These are phyloP conservation scores for Poecilia velifera DNA, from an alignment of 2,797 vertebrate species.

Conservation along the genomic window DNA sequence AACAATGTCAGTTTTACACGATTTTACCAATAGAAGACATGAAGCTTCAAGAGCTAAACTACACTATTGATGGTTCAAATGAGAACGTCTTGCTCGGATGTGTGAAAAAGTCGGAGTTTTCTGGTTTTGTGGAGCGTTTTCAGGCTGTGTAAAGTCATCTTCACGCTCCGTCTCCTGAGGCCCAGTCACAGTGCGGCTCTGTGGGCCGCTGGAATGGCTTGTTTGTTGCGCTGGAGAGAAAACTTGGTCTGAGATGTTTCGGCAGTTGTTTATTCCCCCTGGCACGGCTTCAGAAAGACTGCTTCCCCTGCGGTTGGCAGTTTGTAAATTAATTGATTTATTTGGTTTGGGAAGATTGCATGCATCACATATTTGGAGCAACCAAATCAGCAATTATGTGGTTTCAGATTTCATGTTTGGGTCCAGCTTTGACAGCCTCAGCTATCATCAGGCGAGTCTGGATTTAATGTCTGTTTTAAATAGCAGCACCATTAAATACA, in stretches of 20 bases:
- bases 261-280: slow-evolving; percentile 71
- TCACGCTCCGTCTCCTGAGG: slow-evolving; percentile 61
- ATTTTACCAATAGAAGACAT: slow-evolving; percentile 7
- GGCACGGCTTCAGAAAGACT: slow-evolving; percentile 48
- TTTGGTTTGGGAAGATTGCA: slow-evolving; percentile 63
- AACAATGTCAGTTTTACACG: too few relatives aligned
- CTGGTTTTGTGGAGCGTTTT: slow-evolving; percentile 51
- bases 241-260: slow-evolving; percentile 58
- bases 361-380: slow-evolving; percentile 63
- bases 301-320: slow-evolving; percentile 54
- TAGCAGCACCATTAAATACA: slow-evolving; percentile 28
- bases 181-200: slow-evolving; percentile 50
- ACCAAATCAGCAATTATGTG: slow-evolving; percentile 74
- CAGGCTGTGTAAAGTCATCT: slow-evolving; percentile 59
- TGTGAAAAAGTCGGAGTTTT: slow-evolving; percentile 57
- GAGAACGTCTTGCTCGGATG: slow-evolving; percentile 31
- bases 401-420: slow-evolving; percentile 68
- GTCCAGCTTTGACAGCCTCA: slow-evolving; percentile 61
- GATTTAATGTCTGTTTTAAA: slow-evolving; percentile 50
- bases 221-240: slow-evolving; percentile 73
- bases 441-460: slow-evolving; percentile 49
- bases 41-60: slow-evolving; percentile 16
- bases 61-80: slow-evolving; percentile 22
- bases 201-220: slow-evolving; percentile 63
- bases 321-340: slow-evolving; percentile 70